Percentiles rank a stretch among this genome's conserved stretches.
These are phyloP conservation scores for Eonycteris spelaea DNA, from an alignment of 2,113 vertebrate species.

Conservation along the genomic window DNA sequence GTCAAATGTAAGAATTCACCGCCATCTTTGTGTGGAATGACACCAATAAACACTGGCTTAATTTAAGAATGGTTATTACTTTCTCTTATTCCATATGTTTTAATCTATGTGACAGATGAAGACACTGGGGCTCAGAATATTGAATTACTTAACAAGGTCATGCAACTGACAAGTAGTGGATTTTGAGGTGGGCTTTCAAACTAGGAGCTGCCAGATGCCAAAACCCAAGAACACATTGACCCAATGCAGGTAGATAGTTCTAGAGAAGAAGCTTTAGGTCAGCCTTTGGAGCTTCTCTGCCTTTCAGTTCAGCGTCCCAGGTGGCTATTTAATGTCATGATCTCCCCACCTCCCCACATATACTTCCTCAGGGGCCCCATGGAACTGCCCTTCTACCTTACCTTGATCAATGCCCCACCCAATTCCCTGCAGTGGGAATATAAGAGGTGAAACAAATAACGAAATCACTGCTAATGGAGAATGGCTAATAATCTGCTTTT, in stretches of 20 bases:
- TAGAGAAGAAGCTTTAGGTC: background rate
- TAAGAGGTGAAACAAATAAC: background rate
- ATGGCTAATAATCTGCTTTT: slow-evolving; percentile 9
- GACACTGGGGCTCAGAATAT: background rate
- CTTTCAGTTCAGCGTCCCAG: background rate
- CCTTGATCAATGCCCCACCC: background rate
- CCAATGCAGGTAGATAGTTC: background rate
- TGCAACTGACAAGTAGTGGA: background rate
- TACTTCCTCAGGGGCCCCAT: background rate
- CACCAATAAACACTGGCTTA: background rate
- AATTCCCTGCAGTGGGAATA: background rate
- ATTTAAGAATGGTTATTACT: background rate
- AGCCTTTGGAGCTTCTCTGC: background rate
- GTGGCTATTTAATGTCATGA: background rate
- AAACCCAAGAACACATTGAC: background rate
- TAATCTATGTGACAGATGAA: background rate
- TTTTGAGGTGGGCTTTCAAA: background rate
- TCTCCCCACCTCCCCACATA: no score
- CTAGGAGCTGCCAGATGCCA: background rate
- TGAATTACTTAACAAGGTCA: background rate
- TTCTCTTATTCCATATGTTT: background rate
- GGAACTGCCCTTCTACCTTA: background rate
- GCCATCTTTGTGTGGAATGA: background rate
- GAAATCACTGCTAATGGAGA: background rate
- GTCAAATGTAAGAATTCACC: background rate